Evolutionary conservation across 1,140 invertebrate genomes (phyloP), one percentile per base, ranked within the genome.

Genomic region (Cydia splendana): DNA sequence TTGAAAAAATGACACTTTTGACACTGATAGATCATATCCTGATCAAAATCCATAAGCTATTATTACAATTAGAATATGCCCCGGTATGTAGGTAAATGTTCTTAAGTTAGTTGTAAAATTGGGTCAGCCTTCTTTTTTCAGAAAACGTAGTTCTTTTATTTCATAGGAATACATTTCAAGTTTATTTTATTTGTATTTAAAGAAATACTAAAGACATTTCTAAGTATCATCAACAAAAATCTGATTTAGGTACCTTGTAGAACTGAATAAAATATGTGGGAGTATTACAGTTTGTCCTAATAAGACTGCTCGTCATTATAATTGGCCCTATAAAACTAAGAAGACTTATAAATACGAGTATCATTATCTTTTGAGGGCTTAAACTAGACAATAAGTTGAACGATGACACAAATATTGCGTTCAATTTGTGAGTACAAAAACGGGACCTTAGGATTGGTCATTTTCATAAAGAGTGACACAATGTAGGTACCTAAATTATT

Each of bases 181-280:
- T 45, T 45, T 45, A 45, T 45, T 45, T 12, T 45, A 45, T 13
- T 12, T 2, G 4, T 45, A 13, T 45, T 2, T 13, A 45, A 12
- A 45, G 42, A 3, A 45, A 42, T 42, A 42, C 1, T 42, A 42
- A 45, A 45, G 42, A 45, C 42, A 34, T 34, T 45, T 0, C 42
- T 45, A 45, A 45, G 42, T 12, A 45, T 45, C 42, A 13, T 45
- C 9, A 45, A 45, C 2, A 45, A 45, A 45, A 42, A 6, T 42
- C 42, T 42, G 42, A 2, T 51, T 13, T 51, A 24, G 24, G 24
- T 24, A 10, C 12, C 12, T 15, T 51, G 34, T 34, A 6, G 10
- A 3, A 24, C 74, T 9, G 2, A 51, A 75, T 57, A 75, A 62
- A 75, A 24, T n/a, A n/a, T 48, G 53, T 57, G 9, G 45, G 48